phyloP scores from a whole-genome alignment of 2,797 vertebrate species.

The Buphagus erythrorhynchus region DNA sequence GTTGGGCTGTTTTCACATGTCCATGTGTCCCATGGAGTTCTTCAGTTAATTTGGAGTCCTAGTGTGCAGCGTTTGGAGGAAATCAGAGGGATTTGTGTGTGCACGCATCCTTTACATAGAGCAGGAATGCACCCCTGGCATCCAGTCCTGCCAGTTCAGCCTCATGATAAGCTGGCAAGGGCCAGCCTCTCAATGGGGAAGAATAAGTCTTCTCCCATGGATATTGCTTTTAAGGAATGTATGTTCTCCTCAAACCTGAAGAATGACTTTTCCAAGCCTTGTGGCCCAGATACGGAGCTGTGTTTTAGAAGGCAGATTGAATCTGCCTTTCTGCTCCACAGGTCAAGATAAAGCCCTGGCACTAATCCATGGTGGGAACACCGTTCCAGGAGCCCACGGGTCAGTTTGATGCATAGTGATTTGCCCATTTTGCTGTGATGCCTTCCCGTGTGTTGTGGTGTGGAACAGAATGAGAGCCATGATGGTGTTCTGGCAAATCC shows the following conservation, averaged over 20 bases:
- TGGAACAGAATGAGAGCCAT: not conserved
- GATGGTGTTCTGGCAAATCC: not conserved
- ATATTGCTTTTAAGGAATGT: constrained; percentile 54
- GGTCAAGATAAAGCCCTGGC: constrained; percentile 25
- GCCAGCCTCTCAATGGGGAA: constrained; percentile 1
- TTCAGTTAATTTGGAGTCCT: not conserved
- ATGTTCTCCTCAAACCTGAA: constrained; percentile 23
- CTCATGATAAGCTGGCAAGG: constrained; percentile 58
- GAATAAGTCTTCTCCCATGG: constrained; percentile 44
- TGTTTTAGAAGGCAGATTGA: constrained; percentile 38
- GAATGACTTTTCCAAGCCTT: constrained; percentile 43
- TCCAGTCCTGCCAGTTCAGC: constrained; percentile 39
- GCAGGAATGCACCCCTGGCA: constrained; percentile 16
- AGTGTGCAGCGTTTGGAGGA: not conserved
- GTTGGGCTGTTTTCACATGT: not conserved
- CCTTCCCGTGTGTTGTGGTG: not conserved
- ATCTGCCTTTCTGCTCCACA: constrained; percentile 39
- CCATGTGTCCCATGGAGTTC: not conserved
- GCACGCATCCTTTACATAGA: not conserved
- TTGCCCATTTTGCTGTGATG: not conserved
- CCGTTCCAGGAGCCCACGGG: not conserved
- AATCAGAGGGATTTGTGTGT: not conserved
- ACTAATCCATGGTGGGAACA: not conserved
- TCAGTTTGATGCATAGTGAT: not conserved
- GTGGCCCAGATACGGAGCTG: not conserved